Base-by-base conservation (phyloP, 2,888 invertebrate species). In the Sicus ferrugineus region DNA sequence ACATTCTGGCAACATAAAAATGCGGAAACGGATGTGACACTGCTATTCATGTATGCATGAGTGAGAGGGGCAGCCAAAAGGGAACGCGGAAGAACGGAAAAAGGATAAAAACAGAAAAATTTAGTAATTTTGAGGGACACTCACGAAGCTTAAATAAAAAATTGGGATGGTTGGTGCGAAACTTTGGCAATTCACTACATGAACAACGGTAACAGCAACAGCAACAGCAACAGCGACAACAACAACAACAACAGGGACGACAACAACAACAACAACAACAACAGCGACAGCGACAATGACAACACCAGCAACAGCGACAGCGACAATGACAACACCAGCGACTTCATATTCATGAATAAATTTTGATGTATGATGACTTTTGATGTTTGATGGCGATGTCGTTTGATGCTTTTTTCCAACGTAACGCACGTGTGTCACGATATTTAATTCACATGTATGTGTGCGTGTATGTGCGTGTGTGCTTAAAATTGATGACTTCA, bases 11-110 rank as follows among this genome's bases (percentile, higher is more conserved):
- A 54, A 26, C 28, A 54, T 46, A 23, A 52, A 34, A 67, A 68
- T 54, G 56, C 63, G 63, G 68, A 68, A 68, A 68, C 62, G 68
- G 68, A 68, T 52, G 62, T 68, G 68, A 63, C 68, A 54, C 30
- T 46, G 38, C 31, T n/a, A 23, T 42, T n/a, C 56, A 19, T 46
- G 62, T 52, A 46, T 46, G 9, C 50, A 7, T 7, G 23, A 34
- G 58, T 31, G 3, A 31, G 58, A 3, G 31, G 34, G n/a, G 38
- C 14, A 34, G n/a, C n/a, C n/a, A n/a, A 34, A 59, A 31, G 16
- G 58, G 16, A 59, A 38, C 2, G 21, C 6, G 7, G 7, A 34
- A 59, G 9, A 5, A 64, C 21, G 31, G 19, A 31, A 48, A 9
- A 30, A 61, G 4, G 23, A 30, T n/a, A 16, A 48, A 11, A 63